Evolutionary conservation across 1,140 invertebrate genomes (phyloP).

Genomic region (Drosophila nigromelanica): DNA sequence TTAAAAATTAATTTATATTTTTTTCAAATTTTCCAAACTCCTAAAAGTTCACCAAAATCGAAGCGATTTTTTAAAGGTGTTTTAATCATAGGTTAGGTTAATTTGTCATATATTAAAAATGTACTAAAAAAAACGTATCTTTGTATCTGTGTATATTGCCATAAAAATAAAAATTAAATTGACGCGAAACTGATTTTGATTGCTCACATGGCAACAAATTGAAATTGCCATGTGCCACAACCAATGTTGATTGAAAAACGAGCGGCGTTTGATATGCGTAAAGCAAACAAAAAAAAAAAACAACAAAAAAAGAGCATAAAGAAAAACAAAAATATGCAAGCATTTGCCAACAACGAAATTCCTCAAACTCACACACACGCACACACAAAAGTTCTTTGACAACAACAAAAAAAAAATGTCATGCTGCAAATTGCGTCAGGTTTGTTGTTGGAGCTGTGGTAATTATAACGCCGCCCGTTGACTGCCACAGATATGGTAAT

Average conservation of each 20-base stretch:
- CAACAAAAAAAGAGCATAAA: not conserved
- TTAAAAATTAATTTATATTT: no score
- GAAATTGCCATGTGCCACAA: conserved; percentile 13
- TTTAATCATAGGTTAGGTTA: no score
- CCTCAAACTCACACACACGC: conserved; percentile 28
- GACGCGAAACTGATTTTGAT: conserved; percentile 13
- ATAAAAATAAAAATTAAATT: conserved; percentile 4
- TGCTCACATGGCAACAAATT: conserved; percentile 15
- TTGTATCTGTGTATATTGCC: no score
- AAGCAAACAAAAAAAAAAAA: conserved; percentile 6
- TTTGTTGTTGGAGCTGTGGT: conserved; percentile 49
- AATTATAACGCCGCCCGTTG: conserved; percentile 71
- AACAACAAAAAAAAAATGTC: conserved; percentile 51
- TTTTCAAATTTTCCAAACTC: no score
- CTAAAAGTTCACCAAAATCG: no score
- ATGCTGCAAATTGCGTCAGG: conserved; percentile 65
- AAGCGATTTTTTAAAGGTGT: no score
- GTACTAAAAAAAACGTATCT: no score
- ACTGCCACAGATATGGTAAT: conserved; percentile 71
- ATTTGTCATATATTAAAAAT: no score
- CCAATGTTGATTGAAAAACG: conserved; percentile 63
- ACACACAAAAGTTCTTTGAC: conserved; percentile 56
- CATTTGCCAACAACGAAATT: conserved; percentile 68
- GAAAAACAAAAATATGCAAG: conserved; percentile 4
- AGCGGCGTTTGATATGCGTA: conserved; percentile 60